phyloP scores from a whole-genome alignment of 2,797 vertebrate genomes.

The Gymnodraco acuticeps region DNA sequence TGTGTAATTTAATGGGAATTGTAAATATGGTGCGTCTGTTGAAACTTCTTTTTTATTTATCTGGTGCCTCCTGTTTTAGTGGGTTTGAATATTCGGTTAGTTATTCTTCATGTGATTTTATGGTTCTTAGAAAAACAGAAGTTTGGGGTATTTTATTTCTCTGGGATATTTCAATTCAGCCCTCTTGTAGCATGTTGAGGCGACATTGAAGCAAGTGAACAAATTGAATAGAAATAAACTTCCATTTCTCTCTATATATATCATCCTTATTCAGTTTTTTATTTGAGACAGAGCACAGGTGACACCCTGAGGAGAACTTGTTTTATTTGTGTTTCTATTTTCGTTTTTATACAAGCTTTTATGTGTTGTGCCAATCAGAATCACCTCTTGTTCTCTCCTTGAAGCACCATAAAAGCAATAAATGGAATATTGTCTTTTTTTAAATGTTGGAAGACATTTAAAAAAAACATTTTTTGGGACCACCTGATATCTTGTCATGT shows the following conservation, averaged over 20 bases:
- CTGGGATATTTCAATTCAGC: conserved; percentile 96
- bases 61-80: conserved; percentile 99
- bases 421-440: conserved; percentile 93
- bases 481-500: conserved; percentile 95
- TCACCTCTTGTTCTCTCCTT: conserved; percentile 89
- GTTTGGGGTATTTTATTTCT: conserved; percentile 88
- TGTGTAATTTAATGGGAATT: conserved; percentile 99
- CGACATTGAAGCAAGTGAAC: conserved; percentile 95
- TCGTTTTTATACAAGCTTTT: conserved; percentile 88
- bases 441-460: conserved; percentile 88
- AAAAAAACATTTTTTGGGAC: conserved; percentile 85
- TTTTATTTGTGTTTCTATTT: conserved; percentile 89
- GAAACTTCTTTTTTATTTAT: conserved; percentile 97
- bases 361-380: conserved; percentile 91
- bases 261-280: conserved; percentile 90
- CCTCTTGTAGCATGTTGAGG: conserved; percentile 99
- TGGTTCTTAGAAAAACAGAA: conserved; percentile 96
- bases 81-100: conserved; percentile 97
- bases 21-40: conserved; percentile 99
- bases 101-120: conserved; percentile 99
- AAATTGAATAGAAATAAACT: conserved; percentile 91
- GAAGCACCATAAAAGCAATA: conserved; percentile 97
- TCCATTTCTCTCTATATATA: conserved; percentile 89
- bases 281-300: conserved; percentile 85
- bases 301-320: conserved; percentile 86